A percentile compares a stretch with the other conserved stretches of the same genome.
phyloP scores from a whole-genome alignment of 2,888 invertebrate genomes.

The Platycheirus albimanus region DNA sequence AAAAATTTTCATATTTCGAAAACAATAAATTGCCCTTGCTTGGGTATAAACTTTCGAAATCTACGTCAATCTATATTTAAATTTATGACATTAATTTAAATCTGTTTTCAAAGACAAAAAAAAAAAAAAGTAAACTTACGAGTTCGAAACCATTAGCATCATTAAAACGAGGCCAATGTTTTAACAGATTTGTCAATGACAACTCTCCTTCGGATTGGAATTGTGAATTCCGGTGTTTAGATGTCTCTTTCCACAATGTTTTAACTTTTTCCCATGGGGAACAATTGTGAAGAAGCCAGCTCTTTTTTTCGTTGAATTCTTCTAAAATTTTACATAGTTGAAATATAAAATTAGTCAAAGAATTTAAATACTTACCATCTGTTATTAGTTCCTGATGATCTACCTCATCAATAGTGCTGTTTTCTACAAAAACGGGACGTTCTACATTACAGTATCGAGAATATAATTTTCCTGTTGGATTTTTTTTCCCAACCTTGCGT shows the following conservation, averaged over 20 bases:
- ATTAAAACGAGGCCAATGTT: constrained; percentile 6
- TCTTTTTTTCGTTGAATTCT: neutral
- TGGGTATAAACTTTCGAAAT: neutral
- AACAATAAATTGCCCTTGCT: neutral
- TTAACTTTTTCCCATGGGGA: neutral
- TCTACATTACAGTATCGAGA: too few relatives aligned
- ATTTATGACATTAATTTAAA: neutral
- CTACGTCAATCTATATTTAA: neutral
- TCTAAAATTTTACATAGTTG: neutral
- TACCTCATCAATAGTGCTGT: too few relatives aligned
- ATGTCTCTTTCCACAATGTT: neutral
- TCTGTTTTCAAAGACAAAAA: neutral
- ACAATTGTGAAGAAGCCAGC: neutral
- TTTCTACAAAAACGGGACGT: too few relatives aligned
- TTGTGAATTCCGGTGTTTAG: neutral
- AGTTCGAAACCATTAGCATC: constrained; percentile 4
- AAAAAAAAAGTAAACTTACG: neutral
- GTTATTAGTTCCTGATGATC: too few relatives aligned
- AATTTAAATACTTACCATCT: too few relatives aligned
- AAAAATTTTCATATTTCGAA: neutral
- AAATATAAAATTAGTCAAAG: constrained; percentile 1
- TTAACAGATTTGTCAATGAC: neutral
- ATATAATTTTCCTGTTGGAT: too few relatives aligned
- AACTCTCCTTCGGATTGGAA: neutral
- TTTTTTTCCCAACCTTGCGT: too few relatives aligned